Evolutionary conservation across 2,113 vertebrate species (phyloP).

Genomic region (Clinocottus analis): DNA sequence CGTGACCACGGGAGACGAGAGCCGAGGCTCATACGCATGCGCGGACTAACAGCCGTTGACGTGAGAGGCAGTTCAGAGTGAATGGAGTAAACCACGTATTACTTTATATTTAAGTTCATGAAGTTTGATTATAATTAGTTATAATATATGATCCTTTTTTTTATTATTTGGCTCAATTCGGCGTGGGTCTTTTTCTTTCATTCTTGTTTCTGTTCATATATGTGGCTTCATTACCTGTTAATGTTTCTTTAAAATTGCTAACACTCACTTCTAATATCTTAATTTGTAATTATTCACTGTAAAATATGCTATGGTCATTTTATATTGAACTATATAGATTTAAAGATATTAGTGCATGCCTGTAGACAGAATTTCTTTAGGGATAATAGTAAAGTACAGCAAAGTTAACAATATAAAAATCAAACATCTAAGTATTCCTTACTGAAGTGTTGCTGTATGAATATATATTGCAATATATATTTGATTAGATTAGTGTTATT

Average conservation of each 20-base stretch:
- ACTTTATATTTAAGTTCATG: not conserved
- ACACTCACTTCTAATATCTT: not conserved
- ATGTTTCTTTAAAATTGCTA: not conserved
- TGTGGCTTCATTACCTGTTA: not conserved
- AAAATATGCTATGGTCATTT: not conserved
- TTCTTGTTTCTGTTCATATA: not conserved
- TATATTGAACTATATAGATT: not conserved
- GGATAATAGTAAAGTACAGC: not conserved
- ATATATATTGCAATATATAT: not conserved
- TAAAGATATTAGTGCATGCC: not conserved
- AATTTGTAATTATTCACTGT: not conserved
- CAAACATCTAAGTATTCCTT: not conserved
- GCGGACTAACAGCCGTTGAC: not conserved
- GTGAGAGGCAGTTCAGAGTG: not conserved
- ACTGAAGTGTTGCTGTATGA: not conserved
- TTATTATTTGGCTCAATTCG: not conserved
- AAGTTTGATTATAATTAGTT: not conserved
- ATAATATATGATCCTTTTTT: no score
- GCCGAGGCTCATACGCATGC: conserved; percentile 1
- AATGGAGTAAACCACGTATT: not conserved
- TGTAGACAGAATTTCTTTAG: not conserved
- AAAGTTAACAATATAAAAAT: not conserved
- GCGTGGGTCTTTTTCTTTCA: no score
- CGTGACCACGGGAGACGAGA: not conserved
- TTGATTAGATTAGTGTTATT: not conserved